Evolutionary conservation across 2,888 invertebrate genomes (phyloP).

Genomic region (Epirrhoe alternata): DNA sequence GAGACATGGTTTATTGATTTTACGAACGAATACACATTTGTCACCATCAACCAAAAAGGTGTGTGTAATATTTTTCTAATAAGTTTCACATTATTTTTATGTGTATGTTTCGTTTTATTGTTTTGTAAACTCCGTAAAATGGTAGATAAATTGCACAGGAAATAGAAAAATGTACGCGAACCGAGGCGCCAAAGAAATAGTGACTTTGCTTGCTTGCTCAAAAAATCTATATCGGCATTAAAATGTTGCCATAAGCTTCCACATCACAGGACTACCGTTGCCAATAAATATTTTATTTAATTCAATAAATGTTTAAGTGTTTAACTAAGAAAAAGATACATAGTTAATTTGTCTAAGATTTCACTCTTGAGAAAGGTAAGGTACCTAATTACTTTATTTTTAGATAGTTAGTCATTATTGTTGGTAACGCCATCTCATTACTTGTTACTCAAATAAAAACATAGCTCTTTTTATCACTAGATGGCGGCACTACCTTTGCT

Average conservation of each 20-base stretch:
- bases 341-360: too few relatives aligned
- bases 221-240: slow-evolving; percentile 68
- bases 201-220: slow-evolving; percentile 34
- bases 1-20: slow-evolving; percentile 42
- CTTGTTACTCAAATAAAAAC: too few relatives aligned
- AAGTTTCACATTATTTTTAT: slow-evolving; percentile 33
- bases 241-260: neutral
- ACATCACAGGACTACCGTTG: too few relatives aligned
- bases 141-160: slow-evolving; percentile 36
- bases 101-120: neutral
- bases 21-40: slow-evolving; percentile 28
- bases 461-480: too few relatives aligned
- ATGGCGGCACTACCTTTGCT: too few relatives aligned
- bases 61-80: slow-evolving; percentile 5
- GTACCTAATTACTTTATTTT: too few relatives aligned
- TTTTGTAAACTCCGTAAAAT: slow-evolving; percentile 25
- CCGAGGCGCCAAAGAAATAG: slow-evolving; percentile 71
- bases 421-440: too few relatives aligned
- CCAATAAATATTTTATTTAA: neutral
- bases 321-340: too few relatives aligned
- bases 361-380: too few relatives aligned
- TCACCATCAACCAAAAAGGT: neutral
- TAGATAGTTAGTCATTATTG: too few relatives aligned
- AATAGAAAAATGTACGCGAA: slow-evolving; percentile 20
- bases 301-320: neutral